Base-by-base conservation (phyloP, 2,888 invertebrate species). In the Gerris lacustris region DNA sequence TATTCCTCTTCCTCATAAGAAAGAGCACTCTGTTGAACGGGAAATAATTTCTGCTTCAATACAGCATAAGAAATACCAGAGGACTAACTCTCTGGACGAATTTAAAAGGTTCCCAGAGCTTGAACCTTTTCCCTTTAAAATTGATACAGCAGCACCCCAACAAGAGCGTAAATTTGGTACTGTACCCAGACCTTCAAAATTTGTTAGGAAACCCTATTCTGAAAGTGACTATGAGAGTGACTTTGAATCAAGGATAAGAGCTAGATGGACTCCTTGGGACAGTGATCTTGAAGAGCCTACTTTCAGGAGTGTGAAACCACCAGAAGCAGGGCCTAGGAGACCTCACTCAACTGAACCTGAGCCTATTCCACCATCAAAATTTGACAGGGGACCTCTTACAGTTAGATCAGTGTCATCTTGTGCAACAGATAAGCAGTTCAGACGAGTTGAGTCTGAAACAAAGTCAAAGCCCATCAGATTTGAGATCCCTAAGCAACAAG, bases 211-310 rank as follows among this genome's bases (percentile, higher is more conserved):
- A 11, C 86, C 87, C 72, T 86, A 85, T 73, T 82, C 84, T 17
- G 88, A 88, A 76, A 87, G 87, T 69, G 88, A 88, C 76, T 88
- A 88, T 75, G 88, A 88, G 76, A 87, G 87, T 77, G 88, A 89
- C 76, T 82, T 85, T 6, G 89, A 88, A 73, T 79, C 82, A 0
- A 82, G 83, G 76, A 87, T 89, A 72, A 84, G 83, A 67, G 69
- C 75, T 5, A 83, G 86, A 71, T 89, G 89, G 89, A 82, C 84
- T 0, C 88, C 88, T 45, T 85, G 83, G 74, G 85, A 85, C 73
- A 87, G 87, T 76, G 87, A 88, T 75, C 85, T 82, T 15, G 87
- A 88, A 75, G 87, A 87, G 73, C 83, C 73, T 11, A 78, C 80
- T 18, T 87, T 84, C 77, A 82, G 84, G 47, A 82, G 82, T 73